A percentile compares a stretch with the other conserved stretches of the same genome.
These are phyloP conservation scores for Heliconius nattereri DNA, from an alignment of 1,140 invertebrate genomes.

Conservation along the genomic window DNA sequence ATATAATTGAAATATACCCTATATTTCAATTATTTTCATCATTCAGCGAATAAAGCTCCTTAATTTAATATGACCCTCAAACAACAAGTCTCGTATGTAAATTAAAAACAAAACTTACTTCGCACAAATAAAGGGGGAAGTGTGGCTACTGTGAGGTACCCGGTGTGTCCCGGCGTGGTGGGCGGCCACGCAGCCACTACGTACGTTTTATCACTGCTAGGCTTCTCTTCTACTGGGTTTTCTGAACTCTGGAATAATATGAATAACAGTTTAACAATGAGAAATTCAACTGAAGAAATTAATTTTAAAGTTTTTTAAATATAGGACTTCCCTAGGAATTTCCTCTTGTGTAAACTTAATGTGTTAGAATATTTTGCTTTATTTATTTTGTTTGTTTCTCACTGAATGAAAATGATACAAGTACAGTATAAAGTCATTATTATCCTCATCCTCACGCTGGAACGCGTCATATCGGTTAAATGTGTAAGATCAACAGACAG, in stretches of 20 bases:
- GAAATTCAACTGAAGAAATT: no score
- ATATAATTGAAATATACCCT: no score
- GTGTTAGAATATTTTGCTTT: no score
- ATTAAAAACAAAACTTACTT: constrained; percentile 42
- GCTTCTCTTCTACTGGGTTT: constrained; percentile 73
- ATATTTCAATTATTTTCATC: no score
- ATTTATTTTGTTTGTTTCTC: no score
- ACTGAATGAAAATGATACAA: background rate
- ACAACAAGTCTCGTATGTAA: no score
- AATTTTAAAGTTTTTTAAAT: no score
- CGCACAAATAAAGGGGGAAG: constrained; percentile 83
- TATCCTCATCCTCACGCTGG: constrained; percentile 21
- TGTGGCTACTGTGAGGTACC: constrained; percentile 96
- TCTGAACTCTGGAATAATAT: constrained; percentile 66
- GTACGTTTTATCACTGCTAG: constrained; percentile 79
- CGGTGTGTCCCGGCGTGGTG: constrained; percentile 93
- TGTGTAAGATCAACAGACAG: constrained; percentile 50
- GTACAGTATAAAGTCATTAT: constrained; percentile 21
- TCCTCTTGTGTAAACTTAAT: no score
- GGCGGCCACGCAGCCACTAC: constrained; percentile 86
- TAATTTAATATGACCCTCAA: no score
- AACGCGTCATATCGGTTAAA: constrained; percentile 42
- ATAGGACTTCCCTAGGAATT: no score
- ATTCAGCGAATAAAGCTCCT: no score
- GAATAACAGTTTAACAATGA: background rate